Evolutionary conservation across 2,113 vertebrate species (phyloP).

Genomic region (Podarcis muralis): DNA sequence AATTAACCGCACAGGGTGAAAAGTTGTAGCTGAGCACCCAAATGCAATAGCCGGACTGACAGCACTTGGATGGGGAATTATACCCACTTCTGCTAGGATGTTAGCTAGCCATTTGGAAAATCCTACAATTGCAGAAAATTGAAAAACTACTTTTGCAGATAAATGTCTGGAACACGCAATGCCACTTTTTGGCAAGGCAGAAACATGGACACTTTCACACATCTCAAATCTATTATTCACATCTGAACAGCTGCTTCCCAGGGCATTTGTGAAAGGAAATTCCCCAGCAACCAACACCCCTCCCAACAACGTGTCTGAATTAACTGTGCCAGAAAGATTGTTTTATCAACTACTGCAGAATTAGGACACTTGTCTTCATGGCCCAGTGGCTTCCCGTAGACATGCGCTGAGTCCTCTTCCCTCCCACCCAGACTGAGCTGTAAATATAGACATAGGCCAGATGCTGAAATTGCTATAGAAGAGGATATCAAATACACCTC

Average conservation of each 20-base stretch:
- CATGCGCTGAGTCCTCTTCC: background rate
- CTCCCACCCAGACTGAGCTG: background rate
- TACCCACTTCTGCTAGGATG: background rate
- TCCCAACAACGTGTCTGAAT: background rate
- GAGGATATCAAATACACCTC: constrained; percentile 4
- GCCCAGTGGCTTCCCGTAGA: background rate
- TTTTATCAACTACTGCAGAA: background rate
- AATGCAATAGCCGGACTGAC: no score
- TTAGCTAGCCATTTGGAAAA: background rate
- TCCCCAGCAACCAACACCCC: background rate
- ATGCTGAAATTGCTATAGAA: constrained; percentile 4
- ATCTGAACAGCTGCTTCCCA: background rate
- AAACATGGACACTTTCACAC: background rate
- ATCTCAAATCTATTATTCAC: background rate
- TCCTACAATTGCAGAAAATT: background rate
- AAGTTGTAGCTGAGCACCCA: background rate
- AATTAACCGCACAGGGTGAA: background rate
- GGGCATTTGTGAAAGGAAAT: background rate
- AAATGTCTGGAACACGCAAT: background rate
- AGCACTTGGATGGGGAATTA: background rate
- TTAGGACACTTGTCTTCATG: background rate
- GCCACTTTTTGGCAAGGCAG: background rate
- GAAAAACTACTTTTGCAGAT: background rate
- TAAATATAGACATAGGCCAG: constrained; percentile 16
- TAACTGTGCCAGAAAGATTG: background rate